A percentile compares a stretch with the other conserved stretches of the same genome.
Conservation (phyloP, 2,797 vertebrate genomes). For the Acipenser transmontanus region DNA sequence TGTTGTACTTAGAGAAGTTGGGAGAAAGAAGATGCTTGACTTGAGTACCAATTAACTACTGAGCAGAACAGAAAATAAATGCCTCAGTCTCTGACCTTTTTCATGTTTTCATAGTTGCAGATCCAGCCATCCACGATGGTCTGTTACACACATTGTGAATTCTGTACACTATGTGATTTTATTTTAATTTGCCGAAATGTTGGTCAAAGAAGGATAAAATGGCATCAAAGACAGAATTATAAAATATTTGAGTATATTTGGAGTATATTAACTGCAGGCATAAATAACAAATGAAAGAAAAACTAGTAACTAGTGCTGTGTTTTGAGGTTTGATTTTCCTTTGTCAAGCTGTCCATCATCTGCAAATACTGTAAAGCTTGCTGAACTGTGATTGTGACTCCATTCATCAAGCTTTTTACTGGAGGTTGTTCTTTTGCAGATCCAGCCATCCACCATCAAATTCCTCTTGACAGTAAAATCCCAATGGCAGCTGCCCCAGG, state of each 20-base stretch:
- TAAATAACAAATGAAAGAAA: background rate
- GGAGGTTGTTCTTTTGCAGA: background rate
- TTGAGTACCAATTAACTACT: too few relatives aligned
- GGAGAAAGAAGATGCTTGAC: too few relatives aligned
- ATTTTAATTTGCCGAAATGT: too few relatives aligned
- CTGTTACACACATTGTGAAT: too few relatives aligned
- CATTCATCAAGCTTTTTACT: conserved; percentile 10
- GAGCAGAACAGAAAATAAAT: too few relatives aligned
- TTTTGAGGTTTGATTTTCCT: background rate
- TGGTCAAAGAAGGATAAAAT: too few relatives aligned
- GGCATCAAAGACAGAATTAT: background rate
- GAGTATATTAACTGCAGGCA: too few relatives aligned
- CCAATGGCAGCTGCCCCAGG: conserved; percentile 9
- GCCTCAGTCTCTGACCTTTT: too few relatives aligned
- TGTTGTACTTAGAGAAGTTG: too few relatives aligned
- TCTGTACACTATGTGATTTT: too few relatives aligned
- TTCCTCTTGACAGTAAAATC: conserved; percentile 18
- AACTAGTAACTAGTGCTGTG: background rate
- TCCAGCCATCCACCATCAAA: conserved; percentile 15
- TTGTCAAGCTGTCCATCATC: background rate
- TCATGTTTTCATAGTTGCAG: too few relatives aligned
- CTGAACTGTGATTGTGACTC: conserved; percentile 18
- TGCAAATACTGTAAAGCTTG: conserved; percentile 12
- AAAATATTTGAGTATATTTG: background rate
- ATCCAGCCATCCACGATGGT: too few relatives aligned